phyloP scores from a whole-genome alignment of 2,888 invertebrate genomes.

The Cerceris rybyensis region DNA sequence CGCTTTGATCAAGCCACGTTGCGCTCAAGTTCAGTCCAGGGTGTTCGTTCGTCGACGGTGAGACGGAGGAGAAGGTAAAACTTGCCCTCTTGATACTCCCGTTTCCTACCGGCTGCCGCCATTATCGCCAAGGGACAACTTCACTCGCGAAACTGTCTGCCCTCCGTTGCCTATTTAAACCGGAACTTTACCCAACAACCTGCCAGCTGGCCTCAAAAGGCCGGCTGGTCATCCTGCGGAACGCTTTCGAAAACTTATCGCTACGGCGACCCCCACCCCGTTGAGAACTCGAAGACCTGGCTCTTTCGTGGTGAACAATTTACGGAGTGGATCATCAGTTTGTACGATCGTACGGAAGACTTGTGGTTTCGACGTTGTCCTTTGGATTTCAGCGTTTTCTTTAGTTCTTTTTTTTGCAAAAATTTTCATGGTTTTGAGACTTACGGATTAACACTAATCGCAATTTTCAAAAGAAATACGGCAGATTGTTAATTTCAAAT shows the following conservation, averaged over 20 bases:
- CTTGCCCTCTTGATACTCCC: conserved; percentile 39
- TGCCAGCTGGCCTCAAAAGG: conserved; percentile 72
- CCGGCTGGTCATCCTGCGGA: conserved; percentile 53
- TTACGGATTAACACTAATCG: no score
- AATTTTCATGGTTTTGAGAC: no score
- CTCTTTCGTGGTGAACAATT: conserved; percentile 9
- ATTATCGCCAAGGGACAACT: conserved; percentile 64
- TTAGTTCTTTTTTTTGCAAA: no score
- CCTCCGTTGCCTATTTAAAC: conserved; percentile 70
- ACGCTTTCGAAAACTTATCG: conserved; percentile 62
- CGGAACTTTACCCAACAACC: conserved; percentile 67
- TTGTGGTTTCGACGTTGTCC: no score
- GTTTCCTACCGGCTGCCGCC: conserved; percentile 39
- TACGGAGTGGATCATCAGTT: background rate
- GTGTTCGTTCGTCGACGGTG: conserved; percentile 32
- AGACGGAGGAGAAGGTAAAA: conserved; percentile 24
- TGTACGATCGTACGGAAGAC: background rate
- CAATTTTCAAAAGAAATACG: no score
- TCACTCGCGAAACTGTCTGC: conserved; percentile 66
- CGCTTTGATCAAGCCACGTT: conserved; percentile 58
- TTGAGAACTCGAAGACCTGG: conserved; percentile 42
- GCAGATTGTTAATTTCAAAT: no score
- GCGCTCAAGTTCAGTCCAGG: conserved; percentile 9
- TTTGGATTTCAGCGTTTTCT: no score
- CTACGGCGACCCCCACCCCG: conserved; percentile 41